phyloP scores from a whole-genome alignment of 2,888 invertebrate genomes.

The Calameuta pallipes region DNA sequence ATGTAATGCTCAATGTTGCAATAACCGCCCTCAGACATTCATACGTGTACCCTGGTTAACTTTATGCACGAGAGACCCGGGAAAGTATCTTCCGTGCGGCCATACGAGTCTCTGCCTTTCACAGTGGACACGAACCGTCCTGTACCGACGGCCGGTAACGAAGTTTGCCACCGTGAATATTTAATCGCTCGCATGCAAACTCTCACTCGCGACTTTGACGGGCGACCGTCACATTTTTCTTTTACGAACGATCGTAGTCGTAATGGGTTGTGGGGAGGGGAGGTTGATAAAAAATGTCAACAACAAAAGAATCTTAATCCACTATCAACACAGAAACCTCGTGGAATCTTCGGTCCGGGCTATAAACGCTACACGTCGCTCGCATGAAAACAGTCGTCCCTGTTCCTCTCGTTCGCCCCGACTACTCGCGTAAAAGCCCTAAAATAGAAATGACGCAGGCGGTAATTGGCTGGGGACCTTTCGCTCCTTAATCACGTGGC shows the following conservation, averaged over 20 bases:
- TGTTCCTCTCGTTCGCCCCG: not conserved
- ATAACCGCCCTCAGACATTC: conserved; percentile 20
- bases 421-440: conserved; percentile 29
- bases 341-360: not conserved
- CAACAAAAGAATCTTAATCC: not conserved
- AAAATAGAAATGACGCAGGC: conserved; percentile 58
- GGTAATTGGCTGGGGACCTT: conserved; percentile 38
- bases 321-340: not conserved
- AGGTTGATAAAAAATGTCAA: not conserved
- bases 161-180: not conserved
- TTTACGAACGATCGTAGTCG: not conserved
- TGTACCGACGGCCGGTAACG: not conserved
- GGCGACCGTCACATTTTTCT: not conserved
- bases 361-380: not conserved
- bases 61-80: not conserved
- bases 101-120: not conserved
- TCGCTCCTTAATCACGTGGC: conserved; percentile 40
- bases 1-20: conserved; percentile 34
- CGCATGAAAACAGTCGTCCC: not conserved
- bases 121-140: conserved; percentile 17
- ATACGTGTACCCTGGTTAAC: not conserved
- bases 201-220: not conserved
- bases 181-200: not conserved
- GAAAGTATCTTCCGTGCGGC: not conserved
- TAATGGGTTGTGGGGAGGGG: not conserved